These are phyloP conservation scores for Mamestra configurata DNA, from an alignment of 1,140 invertebrate genomes.

Conservation along the genomic window DNA sequence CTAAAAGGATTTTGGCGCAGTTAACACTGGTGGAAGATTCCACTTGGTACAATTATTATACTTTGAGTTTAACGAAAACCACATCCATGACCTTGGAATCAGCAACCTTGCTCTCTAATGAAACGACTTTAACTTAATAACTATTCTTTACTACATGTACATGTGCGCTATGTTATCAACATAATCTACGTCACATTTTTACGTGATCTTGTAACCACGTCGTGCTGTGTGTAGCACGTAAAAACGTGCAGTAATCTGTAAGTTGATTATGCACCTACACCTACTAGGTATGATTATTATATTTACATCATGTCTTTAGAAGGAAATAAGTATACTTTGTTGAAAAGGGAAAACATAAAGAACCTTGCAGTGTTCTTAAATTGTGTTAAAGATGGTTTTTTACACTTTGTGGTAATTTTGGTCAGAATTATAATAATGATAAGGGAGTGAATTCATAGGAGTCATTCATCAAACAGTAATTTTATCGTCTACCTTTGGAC, in stretches of 20 bases:
- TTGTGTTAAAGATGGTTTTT: too few species aligned
- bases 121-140: constrained; percentile 4
- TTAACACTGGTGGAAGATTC: too few species aligned
- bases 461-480: too few species aligned
- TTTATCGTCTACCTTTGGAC: too few species aligned
- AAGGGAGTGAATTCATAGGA: too few species aligned
- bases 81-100: not conserved
- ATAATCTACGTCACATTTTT: constrained; percentile 17
- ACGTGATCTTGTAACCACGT: constrained; percentile 4
- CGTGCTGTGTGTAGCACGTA: not conserved
- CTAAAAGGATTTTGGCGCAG: too few species aligned
- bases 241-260: not conserved
- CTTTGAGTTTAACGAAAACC: not conserved
- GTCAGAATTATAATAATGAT: too few species aligned
- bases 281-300: not conserved
- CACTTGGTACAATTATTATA: not conserved
- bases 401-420: too few species aligned
- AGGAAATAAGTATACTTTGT: not conserved
- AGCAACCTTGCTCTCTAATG: not conserved
- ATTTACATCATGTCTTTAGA: too few species aligned
- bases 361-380: too few species aligned
- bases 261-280: constrained; percentile 7
- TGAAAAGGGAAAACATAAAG: too few species aligned
- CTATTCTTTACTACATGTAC: not conserved
- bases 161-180: not conserved